Evolutionary conservation across 2,113 vertebrate species (phyloP), one percentile per base, ranked within the genome.

Genomic region (Callionymus lyra): DNA sequence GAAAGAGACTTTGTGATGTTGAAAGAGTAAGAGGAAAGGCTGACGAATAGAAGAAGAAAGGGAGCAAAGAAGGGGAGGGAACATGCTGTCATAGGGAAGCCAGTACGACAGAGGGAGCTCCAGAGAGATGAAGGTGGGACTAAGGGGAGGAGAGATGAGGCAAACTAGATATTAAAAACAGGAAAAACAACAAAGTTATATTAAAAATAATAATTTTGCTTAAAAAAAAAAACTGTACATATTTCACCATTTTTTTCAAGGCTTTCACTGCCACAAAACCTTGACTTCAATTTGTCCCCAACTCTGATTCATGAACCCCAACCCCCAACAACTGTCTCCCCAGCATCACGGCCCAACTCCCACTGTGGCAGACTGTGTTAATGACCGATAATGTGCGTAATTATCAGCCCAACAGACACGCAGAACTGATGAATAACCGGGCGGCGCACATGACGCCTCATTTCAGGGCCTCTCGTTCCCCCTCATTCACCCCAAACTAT

Each of bases 311-410:
- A 31, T 4, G 13, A 21, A 32, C 12, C 43, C 47, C 45, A 35
- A 16, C 18, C 40, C 38, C 42, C 34, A 41, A 53, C 52, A 56
- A 32, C 39, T 1, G 11, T 45, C 50, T 8, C 21, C 21, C 21
- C 4, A 27, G 21, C 21, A 41, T 45, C 52, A 15, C 16, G 18
- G 48, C 47, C 46, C 45, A 51, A 60, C 62, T 58, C 47, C 47
- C 46, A 16, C 62, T 38, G 50, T 65, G 56, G 46, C 65, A 71
- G 65, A 48, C 59, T 63, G 56, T 12, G 14, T 70, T 80, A 83
- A 85, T 80, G 72, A 72, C 72, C 71, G 63, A 70, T 74, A 81
- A 81, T 83, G 69, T 79, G 72, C 65, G 64, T 73, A 80, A 84
- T 85, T 81, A 81, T 47, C 71, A 77, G 46, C 16, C 69, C 60